Evolutionary conservation across 1,140 invertebrate genomes (phyloP).

Genomic region (Neoseiulus cucumeris): DNA sequence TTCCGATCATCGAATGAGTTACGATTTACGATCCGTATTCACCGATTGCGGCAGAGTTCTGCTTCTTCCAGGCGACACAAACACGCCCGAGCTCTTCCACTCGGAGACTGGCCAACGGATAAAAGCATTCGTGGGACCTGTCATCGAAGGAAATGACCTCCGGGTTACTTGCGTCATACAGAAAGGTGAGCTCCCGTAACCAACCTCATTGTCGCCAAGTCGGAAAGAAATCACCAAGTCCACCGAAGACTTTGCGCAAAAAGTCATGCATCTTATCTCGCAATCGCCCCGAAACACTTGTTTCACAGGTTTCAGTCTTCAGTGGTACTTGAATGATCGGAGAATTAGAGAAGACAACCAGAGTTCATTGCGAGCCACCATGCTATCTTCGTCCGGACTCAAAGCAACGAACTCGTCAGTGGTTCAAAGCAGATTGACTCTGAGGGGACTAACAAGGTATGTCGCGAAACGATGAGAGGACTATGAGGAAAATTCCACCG

Average conservation of each 20-base stretch:
- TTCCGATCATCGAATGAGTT: too few species aligned
- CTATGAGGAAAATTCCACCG: not conserved
- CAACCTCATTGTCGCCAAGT: too few species aligned
- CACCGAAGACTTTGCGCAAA: too few species aligned
- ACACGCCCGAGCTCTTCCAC: not conserved
- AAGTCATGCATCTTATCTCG: too few species aligned
- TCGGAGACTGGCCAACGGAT: not conserved
- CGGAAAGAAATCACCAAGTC: too few species aligned
- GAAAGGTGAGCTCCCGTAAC: not conserved
- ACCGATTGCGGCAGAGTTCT: too few species aligned
- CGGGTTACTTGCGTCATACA: slow-evolving; percentile 4
- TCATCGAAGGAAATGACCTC: slow-evolving; percentile 1
- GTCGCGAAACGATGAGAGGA: not conserved
- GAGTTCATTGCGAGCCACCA: not conserved
- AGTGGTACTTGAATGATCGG: not conserved
- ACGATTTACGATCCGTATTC: too few species aligned
- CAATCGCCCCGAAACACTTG: too few species aligned
- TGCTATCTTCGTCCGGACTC: not conserved
- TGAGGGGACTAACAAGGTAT: not conserved
- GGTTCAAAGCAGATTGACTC: not conserved
- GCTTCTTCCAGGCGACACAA: not conserved
- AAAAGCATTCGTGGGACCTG: not conserved
- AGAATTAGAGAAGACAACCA: not conserved
- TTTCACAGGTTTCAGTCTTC: not conserved
- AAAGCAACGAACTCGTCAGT: not conserved